phyloP scores from a whole-genome alignment of 2,888 invertebrate species.

The Drosophila anomalipes region DNA sequence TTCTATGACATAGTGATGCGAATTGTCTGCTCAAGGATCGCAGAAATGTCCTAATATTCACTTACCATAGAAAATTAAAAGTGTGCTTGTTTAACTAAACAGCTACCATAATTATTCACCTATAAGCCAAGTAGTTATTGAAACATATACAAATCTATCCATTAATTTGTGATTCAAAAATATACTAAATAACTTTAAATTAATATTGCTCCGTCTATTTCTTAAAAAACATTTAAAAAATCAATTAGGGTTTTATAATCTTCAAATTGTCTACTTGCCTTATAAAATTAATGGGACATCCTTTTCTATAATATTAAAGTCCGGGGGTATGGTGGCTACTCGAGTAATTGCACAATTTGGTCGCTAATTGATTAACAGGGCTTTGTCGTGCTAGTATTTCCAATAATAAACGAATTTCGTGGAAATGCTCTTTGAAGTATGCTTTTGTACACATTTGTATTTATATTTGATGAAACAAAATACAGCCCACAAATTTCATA shows the following conservation, averaged over 20 bases:
- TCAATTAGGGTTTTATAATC: background rate
- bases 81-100: too few relatives aligned
- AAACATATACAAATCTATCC: background rate
- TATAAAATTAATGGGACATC: background rate
- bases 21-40: background rate
- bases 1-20: background rate
- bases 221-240: background rate
- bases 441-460: background rate
- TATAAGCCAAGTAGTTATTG: background rate
- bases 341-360: background rate
- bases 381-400: background rate
- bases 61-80: background rate
- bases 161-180: background rate
- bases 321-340: background rate
- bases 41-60: background rate
- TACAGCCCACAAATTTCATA: background rate
- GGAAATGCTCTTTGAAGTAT: background rate
- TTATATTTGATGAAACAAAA: background rate
- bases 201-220: background rate
- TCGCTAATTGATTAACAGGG: background rate
- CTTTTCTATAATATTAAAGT: background rate
- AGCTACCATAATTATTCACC: background rate
- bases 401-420: background rate
- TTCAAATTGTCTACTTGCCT: background rate
- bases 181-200: background rate